Evolutionary conservation across 2,113 vertebrate species (phyloP), one percentile per base, ranked within the genome.

Genomic region (Cyanistes caeruleus): DNA sequence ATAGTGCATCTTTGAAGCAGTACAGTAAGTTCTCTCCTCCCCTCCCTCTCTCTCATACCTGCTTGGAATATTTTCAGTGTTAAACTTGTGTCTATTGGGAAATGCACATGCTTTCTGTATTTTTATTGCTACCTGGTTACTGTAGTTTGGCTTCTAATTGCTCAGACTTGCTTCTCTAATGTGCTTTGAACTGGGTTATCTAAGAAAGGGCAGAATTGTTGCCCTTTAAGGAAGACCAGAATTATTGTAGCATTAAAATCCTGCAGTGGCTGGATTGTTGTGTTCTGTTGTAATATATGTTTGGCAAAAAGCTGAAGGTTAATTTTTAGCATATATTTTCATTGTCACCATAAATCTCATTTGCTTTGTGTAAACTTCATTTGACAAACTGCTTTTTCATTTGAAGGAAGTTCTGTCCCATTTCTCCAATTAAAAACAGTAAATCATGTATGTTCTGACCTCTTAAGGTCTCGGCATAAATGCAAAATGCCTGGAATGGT

Each of bases 161-260:
- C 51, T 94, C 69, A 52, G 49, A 65, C 39, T 35, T 73, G 15
- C 43, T 88, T 8, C 78, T 93, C 37, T 78, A 64, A 68, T 56
- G 31, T 93, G 33, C 55, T 83, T 85, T 84, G 52, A 90, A 67
- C 41, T 52, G 60, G 30, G 16, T 93, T 95, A 46, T 74, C 74
- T 85, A 49, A 78, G 83, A 67, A 59, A 74, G 63, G 55, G 59
- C 64, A 93, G 64, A 83, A 91, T 30, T 81, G 24, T 84, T 88
- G 55, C 74, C 65, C 83, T 95, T 83, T 77, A 76, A 93, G 72
- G 74, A 72, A 68, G 55, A 91, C 44, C 67, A 72, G 63, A 90
- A 85, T 92, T 93, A 77, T 31, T 67, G 68, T 67, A 90, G 79
- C 83, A 87, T 90, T 92, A 92, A 97, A 90, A 89, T 95, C 91